These are phyloP conservation scores for Silurus lanzhouensis DNA, from an alignment of 2,797 vertebrate species.

Conservation along the genomic window DNA sequence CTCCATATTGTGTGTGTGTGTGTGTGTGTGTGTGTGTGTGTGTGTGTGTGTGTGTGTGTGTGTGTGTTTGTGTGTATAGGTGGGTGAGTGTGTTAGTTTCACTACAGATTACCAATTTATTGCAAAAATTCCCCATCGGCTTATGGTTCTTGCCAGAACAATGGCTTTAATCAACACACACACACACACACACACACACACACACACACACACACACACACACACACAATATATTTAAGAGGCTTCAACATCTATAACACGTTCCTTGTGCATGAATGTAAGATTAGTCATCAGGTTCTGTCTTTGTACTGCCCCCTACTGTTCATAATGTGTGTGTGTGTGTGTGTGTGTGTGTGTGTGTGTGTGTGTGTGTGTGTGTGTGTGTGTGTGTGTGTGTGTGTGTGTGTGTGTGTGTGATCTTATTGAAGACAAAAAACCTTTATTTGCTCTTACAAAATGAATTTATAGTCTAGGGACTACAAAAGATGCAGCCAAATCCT, in stretches of 20 bases:
- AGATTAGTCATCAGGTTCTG: neutral
- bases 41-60: neutral
- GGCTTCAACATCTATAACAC: neutral
- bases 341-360: no score
- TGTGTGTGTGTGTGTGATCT: no score
- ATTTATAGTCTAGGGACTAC: neutral
- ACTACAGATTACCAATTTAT: slow-evolving; percentile 81
- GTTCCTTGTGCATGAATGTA: neutral
- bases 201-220: no score
- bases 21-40: slow-evolving; percentile 11
- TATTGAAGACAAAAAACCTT: neutral
- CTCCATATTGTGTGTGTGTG: neutral
- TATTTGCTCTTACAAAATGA: neutral
- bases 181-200: slow-evolving; percentile 5
- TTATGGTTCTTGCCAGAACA: slow-evolving; percentile 74
- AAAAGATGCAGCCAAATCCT: neutral
- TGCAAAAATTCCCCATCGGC: slow-evolving; percentile 87
- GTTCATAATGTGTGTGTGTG: neutral
- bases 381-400: no score
- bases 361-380: no score
- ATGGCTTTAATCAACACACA: slow-evolving; percentile 63
- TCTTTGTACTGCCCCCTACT: slow-evolving; percentile 7
- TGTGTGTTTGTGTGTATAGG: neutral
- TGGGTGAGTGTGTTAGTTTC: slow-evolving; percentile 8
- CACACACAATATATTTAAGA: neutral